Percentiles rank a stretch among this genome's conserved stretches.
These are phyloP conservation scores for Margarornis squamiger DNA, from an alignment of 2,797 vertebrate genomes.

Conservation along the genomic window DNA sequence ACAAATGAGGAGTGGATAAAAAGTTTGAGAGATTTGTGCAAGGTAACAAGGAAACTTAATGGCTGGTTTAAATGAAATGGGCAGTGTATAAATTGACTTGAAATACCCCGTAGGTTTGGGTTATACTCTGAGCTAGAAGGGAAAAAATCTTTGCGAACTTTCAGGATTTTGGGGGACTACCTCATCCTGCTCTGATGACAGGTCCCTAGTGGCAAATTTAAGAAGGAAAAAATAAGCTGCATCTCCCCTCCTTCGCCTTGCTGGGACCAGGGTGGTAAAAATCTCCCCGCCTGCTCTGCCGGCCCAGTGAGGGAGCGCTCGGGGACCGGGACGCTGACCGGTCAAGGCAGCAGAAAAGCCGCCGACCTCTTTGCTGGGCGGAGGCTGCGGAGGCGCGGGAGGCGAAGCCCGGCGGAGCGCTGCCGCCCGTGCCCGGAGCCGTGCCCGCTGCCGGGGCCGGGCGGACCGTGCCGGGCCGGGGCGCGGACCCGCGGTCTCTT, in stretches of 20 bases:
- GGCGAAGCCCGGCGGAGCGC: not conserved
- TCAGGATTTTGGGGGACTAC: not conserved
- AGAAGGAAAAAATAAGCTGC: not conserved
- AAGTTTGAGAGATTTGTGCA: not conserved
- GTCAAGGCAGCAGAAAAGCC: not conserved
- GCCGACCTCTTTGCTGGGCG: not conserved
- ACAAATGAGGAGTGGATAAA: not conserved
- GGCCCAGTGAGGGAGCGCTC: not conserved
- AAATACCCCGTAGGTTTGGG: not conserved
- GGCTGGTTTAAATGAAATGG: not conserved
- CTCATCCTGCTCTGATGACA: not conserved
- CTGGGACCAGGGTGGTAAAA: not conserved
- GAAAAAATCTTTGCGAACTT: not conserved
- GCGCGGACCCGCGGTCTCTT: slow-evolving; percentile 80
- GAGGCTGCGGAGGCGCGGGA: not conserved
- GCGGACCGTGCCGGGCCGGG: not conserved
- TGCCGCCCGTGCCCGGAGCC: not conserved
- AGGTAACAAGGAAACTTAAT: not conserved
- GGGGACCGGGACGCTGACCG: not conserved
- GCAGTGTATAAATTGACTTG: not conserved
- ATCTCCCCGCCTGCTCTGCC: accelerated
- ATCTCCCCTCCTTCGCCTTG: not conserved
- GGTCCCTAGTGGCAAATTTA: not conserved
- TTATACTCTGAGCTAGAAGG: not conserved
- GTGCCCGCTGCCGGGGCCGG: not conserved